Percentiles rank a stretch among this genome's conserved stretches.
These are phyloP conservation scores for Eilema depressum DNA, from an alignment of 2,888 invertebrate genomes.

Conservation along the genomic window DNA sequence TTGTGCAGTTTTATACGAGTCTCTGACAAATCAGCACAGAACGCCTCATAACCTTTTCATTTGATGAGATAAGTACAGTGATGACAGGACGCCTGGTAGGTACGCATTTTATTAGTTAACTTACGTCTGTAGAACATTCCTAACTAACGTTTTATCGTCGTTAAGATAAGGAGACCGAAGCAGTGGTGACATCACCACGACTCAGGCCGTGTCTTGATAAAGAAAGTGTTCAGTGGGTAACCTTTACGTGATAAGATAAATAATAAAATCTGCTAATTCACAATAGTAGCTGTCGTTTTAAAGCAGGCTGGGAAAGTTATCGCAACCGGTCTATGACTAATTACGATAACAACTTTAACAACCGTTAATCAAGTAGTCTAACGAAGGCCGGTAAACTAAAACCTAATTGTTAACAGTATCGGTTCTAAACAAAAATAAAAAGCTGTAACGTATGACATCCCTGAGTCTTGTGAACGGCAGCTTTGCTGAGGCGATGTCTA, in stretches of 20 bases:
- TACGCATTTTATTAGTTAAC: constrained; percentile 60
- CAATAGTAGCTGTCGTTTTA: constrained; percentile 45
- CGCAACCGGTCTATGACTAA: constrained; percentile 51
- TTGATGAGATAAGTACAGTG: constrained; percentile 46
- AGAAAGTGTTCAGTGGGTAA: constrained; percentile 80
- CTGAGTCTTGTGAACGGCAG: constrained; percentile 52
- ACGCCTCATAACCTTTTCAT: constrained; percentile 40
- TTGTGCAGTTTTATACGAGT: constrained; percentile 25
- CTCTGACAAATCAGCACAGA: constrained; percentile 24
- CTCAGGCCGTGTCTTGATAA: constrained; percentile 76
- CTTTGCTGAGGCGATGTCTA: constrained; percentile 77
- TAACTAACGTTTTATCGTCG: constrained; percentile 75
- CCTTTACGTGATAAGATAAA: constrained; percentile 75
- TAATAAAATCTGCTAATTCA: constrained; percentile 64
- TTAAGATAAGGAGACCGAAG: constrained; percentile 79
- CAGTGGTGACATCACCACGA: constrained; percentile 79
- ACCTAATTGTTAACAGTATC: constrained; percentile 52
- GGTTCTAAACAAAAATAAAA: constrained; percentile 59
- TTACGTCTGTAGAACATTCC: constrained; percentile 71
- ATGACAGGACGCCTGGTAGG: constrained; percentile 53
- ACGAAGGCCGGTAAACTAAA: constrained; percentile 51
- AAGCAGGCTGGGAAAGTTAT: constrained; percentile 45
- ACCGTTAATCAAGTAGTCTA: constrained; percentile 50
- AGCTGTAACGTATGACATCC: constrained; percentile 67
- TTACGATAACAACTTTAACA: constrained; percentile 44